A percentile compares a stretch with the other conserved stretches of the same genome.
phyloP scores from a whole-genome alignment of 2,888 invertebrate species.

The Euplagia quadripunctaria region DNA sequence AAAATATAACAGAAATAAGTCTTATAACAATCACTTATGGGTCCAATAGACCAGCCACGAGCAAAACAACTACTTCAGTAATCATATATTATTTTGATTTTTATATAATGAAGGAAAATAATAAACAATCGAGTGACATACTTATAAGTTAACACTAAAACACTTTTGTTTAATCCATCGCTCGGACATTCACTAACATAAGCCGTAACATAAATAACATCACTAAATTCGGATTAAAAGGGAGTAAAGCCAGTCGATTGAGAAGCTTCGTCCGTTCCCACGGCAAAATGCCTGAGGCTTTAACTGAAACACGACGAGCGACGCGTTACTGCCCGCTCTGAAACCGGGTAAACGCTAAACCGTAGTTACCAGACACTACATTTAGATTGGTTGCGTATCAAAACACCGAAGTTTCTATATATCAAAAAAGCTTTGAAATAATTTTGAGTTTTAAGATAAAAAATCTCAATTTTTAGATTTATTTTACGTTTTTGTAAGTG shows the following conservation, averaged over 20 bases:
- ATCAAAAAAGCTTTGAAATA: background rate
- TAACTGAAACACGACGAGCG: slow-evolving; percentile 55
- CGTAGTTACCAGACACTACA: slow-evolving; percentile 59
- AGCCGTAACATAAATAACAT: slow-evolving; percentile 44
- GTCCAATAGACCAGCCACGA: background rate
- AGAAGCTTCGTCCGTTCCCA: slow-evolving; percentile 57
- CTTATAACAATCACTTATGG: no score
- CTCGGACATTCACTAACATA: slow-evolving; percentile 20
- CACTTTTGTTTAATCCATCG: background rate
- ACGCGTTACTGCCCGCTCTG: slow-evolving; percentile 57
- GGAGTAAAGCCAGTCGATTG: slow-evolving; percentile 46
- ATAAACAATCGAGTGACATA: background rate
- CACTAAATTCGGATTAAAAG: slow-evolving; percentile 57
- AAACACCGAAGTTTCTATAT: slow-evolving; percentile 8
- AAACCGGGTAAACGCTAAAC: slow-evolving; percentile 55
- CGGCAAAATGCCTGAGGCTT: slow-evolving; percentile 61
- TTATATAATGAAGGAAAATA: background rate
- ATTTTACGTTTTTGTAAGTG: no score
- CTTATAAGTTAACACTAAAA: background rate
- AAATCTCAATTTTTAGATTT: background rate
- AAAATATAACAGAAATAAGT: no score
- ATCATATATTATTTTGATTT: background rate
- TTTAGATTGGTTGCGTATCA: slow-evolving; percentile 39
- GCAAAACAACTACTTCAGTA: background rate
- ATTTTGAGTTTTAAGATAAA: no score